Evolutionary conservation across 2,888 invertebrate species (phyloP), one percentile per base, ranked within the genome.

Genomic region (Mythimna impura): DNA sequence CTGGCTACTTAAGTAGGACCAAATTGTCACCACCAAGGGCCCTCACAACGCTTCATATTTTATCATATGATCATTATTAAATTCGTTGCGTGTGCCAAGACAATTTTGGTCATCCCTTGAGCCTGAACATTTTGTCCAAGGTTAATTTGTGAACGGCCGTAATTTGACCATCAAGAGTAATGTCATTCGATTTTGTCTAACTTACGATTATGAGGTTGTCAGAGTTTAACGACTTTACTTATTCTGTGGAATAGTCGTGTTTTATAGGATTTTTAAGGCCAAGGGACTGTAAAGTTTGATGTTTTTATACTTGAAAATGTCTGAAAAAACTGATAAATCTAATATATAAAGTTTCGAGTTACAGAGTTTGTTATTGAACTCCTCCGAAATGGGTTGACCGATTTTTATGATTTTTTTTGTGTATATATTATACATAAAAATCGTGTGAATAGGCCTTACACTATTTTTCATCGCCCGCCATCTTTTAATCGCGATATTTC

Each of bases 21-120:
- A 76, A 78, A 80, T 77, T 77, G 72, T 71, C 71, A 82, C n/a
- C 77, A 69, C 63, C 66, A 63, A 57, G 30, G 71, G 70, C 80
- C 67, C 72, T 70, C 62, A 52, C 58, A 43, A 2, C 64, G 65
- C 47, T 83, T 73, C 66, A 78, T 76, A 84, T 74, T 76, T 76
- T 73, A 57, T 78, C 78, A 25, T 69, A 52, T 22, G 17, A 74
- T 76, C 64, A 66, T 76, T 76, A 84, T 80, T 78, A 80, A 77
- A 76, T 81, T 78, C 63, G 73, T 71, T 69, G 85, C 83, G 74
- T 85, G 85, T 69, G 54, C 76, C 58, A 60, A 75, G 73, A 73
- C 71, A 80, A 77, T 86, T 85, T 73, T 58, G 25, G 58, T 81
- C 76, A 76, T 70, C 76, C 80, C 66, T 20, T 20, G 73, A 64